A percentile compares a stretch with the other conserved stretches of the same genome.
Evolutionary conservation across 2,113 vertebrate genomes (phyloP).

Genomic region (Maccullochella peelii): DNA sequence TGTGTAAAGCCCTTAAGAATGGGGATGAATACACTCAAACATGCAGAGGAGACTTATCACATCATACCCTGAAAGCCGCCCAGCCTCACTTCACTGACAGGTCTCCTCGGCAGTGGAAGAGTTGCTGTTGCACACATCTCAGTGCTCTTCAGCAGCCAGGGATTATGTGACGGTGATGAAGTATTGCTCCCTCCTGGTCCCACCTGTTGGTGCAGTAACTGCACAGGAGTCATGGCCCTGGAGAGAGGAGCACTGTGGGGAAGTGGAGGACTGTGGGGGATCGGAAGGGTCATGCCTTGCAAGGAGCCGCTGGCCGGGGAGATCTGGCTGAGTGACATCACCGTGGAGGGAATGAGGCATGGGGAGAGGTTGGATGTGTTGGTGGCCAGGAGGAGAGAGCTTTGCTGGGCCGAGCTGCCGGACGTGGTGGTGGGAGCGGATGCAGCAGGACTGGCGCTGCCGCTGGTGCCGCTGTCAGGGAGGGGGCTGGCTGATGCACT

Average conservation of each 20-base stretch:
- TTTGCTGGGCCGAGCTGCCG: slow-evolving; percentile 62
- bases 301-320: slow-evolving; percentile 63
- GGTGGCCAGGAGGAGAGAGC: slow-evolving; percentile 67
- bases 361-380: slow-evolving; percentile 79
- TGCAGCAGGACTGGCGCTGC: slow-evolving; percentile 43
- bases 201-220: slow-evolving; percentile 73
- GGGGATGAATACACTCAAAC: not conserved
- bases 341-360: slow-evolving; percentile 78
- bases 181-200: slow-evolving; percentile 64
- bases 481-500: slow-evolving; percentile 52
- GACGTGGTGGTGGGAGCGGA: slow-evolving; percentile 55
- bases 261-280: slow-evolving; percentile 82
- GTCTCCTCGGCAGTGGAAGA: slow-evolving; percentile 86
- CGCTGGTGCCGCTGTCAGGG: slow-evolving; percentile 58
- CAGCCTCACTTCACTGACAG: slow-evolving; percentile 80
- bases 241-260: slow-evolving; percentile 86
- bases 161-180: slow-evolving; percentile 65
- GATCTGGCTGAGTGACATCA: slow-evolving; percentile 77
- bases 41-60: not conserved
- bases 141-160: slow-evolving; percentile 73
- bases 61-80: slow-evolving; percentile 83
- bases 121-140: slow-evolving; percentile 85
- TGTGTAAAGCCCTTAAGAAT: no score
- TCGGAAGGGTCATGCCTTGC: slow-evolving; percentile 80
- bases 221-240: slow-evolving; percentile 84